Base-by-base conservation (phyloP, 2,888 invertebrate species). In the Sarcophaga variegata region DNA sequence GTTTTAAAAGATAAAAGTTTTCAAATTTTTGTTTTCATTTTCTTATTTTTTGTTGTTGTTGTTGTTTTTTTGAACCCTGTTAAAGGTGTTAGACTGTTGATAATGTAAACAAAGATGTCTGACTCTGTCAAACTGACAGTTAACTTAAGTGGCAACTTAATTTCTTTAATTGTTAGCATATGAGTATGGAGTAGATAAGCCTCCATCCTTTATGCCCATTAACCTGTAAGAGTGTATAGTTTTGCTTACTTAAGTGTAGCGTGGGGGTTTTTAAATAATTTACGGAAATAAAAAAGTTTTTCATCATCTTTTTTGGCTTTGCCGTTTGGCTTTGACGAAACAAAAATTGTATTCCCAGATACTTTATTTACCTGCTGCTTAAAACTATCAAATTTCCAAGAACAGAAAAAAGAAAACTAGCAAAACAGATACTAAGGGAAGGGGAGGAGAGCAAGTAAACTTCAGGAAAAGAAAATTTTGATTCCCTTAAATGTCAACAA, bases 11-110 rank as follows among this genome's bases (percentile, higher is more conserved):
- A 54, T 54, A 54, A 81, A 82, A 77, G 84, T 82, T 81, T 85
- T 75, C 64, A 49, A 37, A 22, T 22, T 22, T 22, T 22, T 22
- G 22, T 22, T 22, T 22, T 22, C 22, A 22, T 22, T 22, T 22
- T 22, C 22, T 22, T 22, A 22, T 1, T 22, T 10, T 37, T 37
- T 37, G 37, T 37, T 37, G 37, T 37, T 37, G 10, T 37, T 37
- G 0, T 1, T 20, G 20, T 20, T 10, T 37, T 37, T 8, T 8
- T 37, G 37, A 37, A 37, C 37, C 37, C 54, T 4, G 17, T 14
- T 14, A 89, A 92, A 92, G 92, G 92, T 92, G 92, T 92, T 92
- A 92, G 91, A 92, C 92, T 92, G 92, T 91, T 92, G 92, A 92
- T 92, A 92, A 92, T 92, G 90, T 90, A 90, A 91, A 90, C 91